Evolutionary conservation across 2,888 invertebrate species (phyloP), one percentile per base, ranked within the genome.

Genomic region (Electrophaes corylata): DNA sequence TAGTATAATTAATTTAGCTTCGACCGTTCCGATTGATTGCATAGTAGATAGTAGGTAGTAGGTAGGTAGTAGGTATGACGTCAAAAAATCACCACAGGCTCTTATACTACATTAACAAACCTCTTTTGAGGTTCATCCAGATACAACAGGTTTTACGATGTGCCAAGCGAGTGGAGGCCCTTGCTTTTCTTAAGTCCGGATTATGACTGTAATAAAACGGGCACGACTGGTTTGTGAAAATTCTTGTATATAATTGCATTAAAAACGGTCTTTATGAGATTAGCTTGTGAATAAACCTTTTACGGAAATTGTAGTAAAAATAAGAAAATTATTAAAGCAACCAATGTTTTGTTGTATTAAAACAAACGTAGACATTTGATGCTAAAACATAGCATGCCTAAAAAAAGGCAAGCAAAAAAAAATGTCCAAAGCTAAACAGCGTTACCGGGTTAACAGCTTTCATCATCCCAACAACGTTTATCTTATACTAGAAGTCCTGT

Each of bases 131-230:
- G 67, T 67, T 67, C 62, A 67, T 50, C 51, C 66, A 63, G 63
- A 69, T 70, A 76, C 76, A 77, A 77, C 76, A 74, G 73, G 77
- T 76, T 77, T 76, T 73, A 75, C 65, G 76, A 67, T 60, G 59
- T 54, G 51, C 65, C 31, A 60, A 64, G 62, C 58, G 62, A 62
- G 62, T 58, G 57, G 60, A 63, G 60, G 62, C 58, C 57, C 63
- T 68, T 67, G 63, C 70, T 71, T 71, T 66, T 68, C 67, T 62
- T 64, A 47, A 64, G 62, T 64, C 64, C 59, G 71, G 69, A 72
- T 75, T 74, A 73, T 71, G 66, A 72, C 73, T 65, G 72, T 73
- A 71, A 74, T 74, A 76, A 76, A 76, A 75, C 67, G 65, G 49
- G 49, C 65, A 66, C 59, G 65, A 64, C 66, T 51, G 63, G 63